A percentile compares a stretch with the other conserved stretches of the same genome.
Conservation (phyloP, 2,888 invertebrate species). For the Drosophila falleni region DNA sequence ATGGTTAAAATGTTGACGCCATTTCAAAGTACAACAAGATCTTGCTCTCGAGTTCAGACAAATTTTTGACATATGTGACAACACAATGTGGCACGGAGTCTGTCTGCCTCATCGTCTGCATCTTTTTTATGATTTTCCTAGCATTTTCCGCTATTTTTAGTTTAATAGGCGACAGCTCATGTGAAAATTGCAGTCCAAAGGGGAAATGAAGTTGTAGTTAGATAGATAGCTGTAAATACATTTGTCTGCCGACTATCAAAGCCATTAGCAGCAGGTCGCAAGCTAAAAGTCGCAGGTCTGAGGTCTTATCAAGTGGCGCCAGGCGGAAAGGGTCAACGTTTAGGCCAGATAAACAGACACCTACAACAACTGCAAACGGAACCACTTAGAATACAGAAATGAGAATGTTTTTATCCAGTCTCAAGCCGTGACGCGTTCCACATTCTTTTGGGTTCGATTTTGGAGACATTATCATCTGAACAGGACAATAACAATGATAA, state of each 20-base stretch:
- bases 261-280: constrained; percentile 55
- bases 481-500: constrained; percentile 78
- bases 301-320: constrained; percentile 67
- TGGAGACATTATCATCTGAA: constrained; percentile 53
- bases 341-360: constrained; percentile 41
- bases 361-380: constrained; percentile 54
- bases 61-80: constrained; percentile 55
- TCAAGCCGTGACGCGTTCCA: constrained; percentile 42
- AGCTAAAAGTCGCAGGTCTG: constrained; percentile 4
- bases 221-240: constrained; percentile 33
- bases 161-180: constrained; percentile 36
- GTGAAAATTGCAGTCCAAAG: constrained; percentile 64
- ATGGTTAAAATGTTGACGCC: constrained; percentile 63
- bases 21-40: constrained; percentile 39
- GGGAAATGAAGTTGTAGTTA: constrained; percentile 63
- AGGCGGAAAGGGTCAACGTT: constrained; percentile 63
- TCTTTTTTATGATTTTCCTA: constrained; percentile 59
- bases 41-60: constrained; percentile 28
- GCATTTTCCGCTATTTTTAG: constrained; percentile 69
- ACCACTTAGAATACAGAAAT: constrained; percentile 51
- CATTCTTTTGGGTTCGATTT: constrained; percentile 32
- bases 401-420: background rate
- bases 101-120: constrained; percentile 34
- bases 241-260: constrained; percentile 22
- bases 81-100: constrained; percentile 44